Evolutionary conservation across 2,888 invertebrate genomes (phyloP).

Genomic region (Agonopterix alstromeriana): DNA sequence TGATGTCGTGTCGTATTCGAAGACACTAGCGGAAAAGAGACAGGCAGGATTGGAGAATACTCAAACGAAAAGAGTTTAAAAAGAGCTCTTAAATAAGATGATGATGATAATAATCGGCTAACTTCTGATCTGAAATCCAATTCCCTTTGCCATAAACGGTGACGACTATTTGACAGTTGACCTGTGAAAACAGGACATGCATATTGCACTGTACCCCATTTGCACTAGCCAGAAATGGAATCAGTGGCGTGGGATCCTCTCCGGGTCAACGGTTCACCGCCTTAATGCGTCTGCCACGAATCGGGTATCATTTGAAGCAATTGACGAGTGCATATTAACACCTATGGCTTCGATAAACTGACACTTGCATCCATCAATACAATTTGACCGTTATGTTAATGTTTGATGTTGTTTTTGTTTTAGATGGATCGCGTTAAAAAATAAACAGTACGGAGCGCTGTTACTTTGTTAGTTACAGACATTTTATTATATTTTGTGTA

Average conservation of each 20-base stretch:
- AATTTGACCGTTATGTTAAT: conserved; percentile 4
- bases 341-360: conserved; percentile 1
- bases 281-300: conserved; percentile 38
- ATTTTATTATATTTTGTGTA: too few species aligned
- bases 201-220: not conserved
- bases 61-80: too few species aligned
- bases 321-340: conserved; percentile 8
- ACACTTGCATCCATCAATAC: conserved; percentile 4
- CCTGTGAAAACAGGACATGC: not conserved
- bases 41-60: too few species aligned
- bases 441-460: too few species aligned
- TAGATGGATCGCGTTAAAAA: too few species aligned
- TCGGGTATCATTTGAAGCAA: conserved; percentile 5
- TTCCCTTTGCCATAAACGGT: too few species aligned
- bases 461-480: too few species aligned
- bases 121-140: too few species aligned
- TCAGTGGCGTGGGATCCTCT: conserved; percentile 40
- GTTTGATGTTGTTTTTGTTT: not conserved
- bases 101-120: too few species aligned
- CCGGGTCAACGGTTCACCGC: conserved; percentile 24
- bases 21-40: too few species aligned
- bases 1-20: too few species aligned
- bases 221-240: conserved; percentile 28
- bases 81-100: too few species aligned
- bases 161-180: conserved; percentile 1